Conservation (phyloP, 2,797 vertebrate species). For the Enteromius fasciolatus region DNA sequence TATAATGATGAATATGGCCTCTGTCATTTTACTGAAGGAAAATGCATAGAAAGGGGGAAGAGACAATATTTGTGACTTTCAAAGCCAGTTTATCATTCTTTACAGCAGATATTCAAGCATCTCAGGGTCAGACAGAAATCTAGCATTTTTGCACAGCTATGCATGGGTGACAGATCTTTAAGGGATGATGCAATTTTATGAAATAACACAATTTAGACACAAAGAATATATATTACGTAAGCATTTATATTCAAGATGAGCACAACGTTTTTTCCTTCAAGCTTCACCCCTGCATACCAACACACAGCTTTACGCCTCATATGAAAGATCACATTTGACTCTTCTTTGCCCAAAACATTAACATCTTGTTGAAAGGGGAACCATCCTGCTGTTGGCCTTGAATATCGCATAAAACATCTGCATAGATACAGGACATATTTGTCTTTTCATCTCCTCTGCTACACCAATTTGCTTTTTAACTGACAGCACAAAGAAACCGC, state of each 20-base stretch:
- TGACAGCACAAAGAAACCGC: conserved; percentile 49
- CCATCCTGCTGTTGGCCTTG: conserved; percentile 9
- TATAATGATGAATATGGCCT: conserved; percentile 43
- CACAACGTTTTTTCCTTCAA: neutral
- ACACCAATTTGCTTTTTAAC: conserved; percentile 36
- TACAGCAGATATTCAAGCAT: conserved; percentile 74
- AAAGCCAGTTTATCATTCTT: conserved; percentile 35
- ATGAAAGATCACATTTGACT: conserved; percentile 46
- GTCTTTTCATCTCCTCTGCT: conserved; percentile 28
- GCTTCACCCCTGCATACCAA: conserved; percentile 67
- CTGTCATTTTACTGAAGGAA: conserved; percentile 39
- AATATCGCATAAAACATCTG: conserved; percentile 8
- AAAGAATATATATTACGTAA: conserved; percentile 16
- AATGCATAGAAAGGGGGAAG: conserved; percentile 32
- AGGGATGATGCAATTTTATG: conserved; percentile 48
- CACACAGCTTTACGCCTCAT: conserved; percentile 59
- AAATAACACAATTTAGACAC: conserved; percentile 62
- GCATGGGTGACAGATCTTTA: conserved; percentile 67
- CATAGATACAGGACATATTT: conserved; percentile 37
- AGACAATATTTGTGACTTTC: neutral
- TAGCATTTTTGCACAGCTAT: conserved; percentile 63
- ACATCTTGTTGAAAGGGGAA: conserved; percentile 67
- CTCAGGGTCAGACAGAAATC: conserved; percentile 65
- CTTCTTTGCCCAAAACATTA: conserved; percentile 62
- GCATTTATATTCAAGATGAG: conserved; percentile 16